These are phyloP conservation scores for Ctenoplectra terminalis DNA, from an alignment of 1,140 invertebrate species.

Conservation along the genomic window DNA sequence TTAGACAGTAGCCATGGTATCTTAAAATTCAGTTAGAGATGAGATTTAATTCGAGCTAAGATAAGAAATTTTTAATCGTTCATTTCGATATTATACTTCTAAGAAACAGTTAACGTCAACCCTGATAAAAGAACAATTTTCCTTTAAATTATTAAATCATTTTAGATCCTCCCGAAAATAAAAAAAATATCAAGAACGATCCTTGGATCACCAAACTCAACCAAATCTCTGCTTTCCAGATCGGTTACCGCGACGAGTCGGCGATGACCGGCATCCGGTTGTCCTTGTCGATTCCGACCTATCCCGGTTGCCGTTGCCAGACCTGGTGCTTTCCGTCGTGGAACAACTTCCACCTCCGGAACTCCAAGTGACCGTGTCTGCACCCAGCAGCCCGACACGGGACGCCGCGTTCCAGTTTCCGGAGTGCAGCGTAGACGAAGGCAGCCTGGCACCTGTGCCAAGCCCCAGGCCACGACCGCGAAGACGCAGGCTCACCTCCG, in stretches of 20 bases:
- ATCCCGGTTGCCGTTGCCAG: constrained; percentile 77
- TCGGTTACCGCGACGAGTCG: constrained; percentile 76
- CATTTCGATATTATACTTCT: too few species aligned
- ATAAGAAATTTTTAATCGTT: not conserved
- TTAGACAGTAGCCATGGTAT: not conserved
- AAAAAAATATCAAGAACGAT: not conserved
- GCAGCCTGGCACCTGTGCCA: constrained; percentile 70
- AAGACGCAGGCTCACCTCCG: constrained; percentile 78
- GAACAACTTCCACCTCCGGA: constrained; percentile 77
- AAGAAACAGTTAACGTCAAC: not conserved
- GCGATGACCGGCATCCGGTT: constrained; percentile 72
- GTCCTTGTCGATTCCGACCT: constrained; percentile 79
- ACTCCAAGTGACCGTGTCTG: constrained; percentile 80
- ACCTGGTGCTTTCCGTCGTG: constrained; percentile 79
- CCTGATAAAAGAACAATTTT: not conserved
- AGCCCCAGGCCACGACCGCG: constrained; percentile 80
- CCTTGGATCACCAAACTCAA: not conserved
- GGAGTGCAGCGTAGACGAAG: constrained; percentile 72
- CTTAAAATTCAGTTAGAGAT: not conserved
- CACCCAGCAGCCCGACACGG: constrained; percentile 80
- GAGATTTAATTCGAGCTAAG: not conserved
- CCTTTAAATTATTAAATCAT: not conserved
- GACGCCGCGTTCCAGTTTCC: constrained; percentile 82
- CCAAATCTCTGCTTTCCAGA: constrained; percentile 64
- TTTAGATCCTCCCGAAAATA: not conserved